A percentile compares a stretch with the other conserved stretches of the same genome.
These are phyloP conservation scores for Hippocampus comes DNA, from an alignment of 2,113 vertebrate genomes.

Conservation along the genomic window DNA sequence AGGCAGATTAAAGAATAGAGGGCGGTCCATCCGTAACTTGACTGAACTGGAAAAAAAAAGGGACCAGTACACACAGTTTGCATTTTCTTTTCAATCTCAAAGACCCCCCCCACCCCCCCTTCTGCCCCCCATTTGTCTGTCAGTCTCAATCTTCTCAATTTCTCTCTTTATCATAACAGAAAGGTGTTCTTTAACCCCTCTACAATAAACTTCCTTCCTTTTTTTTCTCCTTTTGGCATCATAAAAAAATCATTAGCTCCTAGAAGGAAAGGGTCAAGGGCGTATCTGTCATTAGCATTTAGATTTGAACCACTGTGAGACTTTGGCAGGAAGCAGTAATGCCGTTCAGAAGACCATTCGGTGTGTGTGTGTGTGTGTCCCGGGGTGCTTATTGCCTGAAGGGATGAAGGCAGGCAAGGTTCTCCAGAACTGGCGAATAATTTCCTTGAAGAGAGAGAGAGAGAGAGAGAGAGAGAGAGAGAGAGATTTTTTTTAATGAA, in stretches of 20 bases:
- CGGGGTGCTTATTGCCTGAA: no score
- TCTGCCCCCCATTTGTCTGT: constrained; percentile 7
- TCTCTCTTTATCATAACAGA: constrained; percentile 47
- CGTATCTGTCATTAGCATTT: constrained; percentile 68
- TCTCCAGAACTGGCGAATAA: no score
- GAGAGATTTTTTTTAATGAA: no score
- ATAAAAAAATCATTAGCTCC: constrained; percentile 59
- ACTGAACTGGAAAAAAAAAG: no score
- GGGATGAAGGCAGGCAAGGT: no score
- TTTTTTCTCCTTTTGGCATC: constrained; percentile 33
- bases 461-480: no score
- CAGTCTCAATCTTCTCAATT: constrained; percentile 23
- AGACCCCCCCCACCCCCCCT: not conserved
- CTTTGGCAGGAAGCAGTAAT: constrained; percentile 24
- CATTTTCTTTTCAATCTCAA: constrained; percentile 57
- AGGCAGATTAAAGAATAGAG: no score
- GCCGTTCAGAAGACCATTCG: not conserved
- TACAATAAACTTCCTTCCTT: constrained; percentile 46
- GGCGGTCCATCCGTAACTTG: no score
- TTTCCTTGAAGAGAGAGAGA: no score
- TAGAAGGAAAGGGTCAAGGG: constrained; percentile 56
- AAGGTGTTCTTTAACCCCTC: constrained; percentile 50
- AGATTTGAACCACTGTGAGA: constrained; percentile 59
- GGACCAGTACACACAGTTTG: not conserved
- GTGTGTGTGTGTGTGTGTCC: no score